Conservation (phyloP, 1,140 invertebrate genomes). For the Hesperophylax magnus region DNA sequence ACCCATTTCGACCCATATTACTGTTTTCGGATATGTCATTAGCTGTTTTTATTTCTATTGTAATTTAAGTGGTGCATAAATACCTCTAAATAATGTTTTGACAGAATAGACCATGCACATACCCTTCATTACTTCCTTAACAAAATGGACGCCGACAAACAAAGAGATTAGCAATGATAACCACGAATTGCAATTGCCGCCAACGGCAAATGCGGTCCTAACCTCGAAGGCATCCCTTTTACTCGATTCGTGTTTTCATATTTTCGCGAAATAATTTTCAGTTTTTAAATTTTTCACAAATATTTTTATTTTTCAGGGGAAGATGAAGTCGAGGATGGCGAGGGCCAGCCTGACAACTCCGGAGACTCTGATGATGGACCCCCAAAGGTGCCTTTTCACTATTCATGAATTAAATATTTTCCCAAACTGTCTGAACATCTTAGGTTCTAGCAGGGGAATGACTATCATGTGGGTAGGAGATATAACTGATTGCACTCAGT, state of each 20-base stretch:
- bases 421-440: no score
- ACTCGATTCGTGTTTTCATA: conserved; percentile 10
- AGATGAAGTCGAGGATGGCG: conserved; percentile 77
- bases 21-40: conserved; percentile 22
- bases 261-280: not conserved
- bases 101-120: conserved; percentile 54
- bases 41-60: conserved; percentile 41
- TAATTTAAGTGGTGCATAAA: conserved; percentile 51
- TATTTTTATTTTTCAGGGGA: conserved; percentile 69
- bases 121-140: conserved; percentile 74
- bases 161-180: conserved; percentile 73
- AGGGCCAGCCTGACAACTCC: conserved; percentile 77
- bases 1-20: conserved; percentile 12
- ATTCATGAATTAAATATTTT: not conserved
- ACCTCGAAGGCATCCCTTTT: conserved; percentile 44
- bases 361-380: conserved; percentile 81
- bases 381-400: conserved; percentile 65
- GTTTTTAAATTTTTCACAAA: no score
- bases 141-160: conserved; percentile 81
- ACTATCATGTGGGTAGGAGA: no score
- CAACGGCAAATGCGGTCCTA: conserved; percentile 38
- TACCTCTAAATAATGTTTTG: conserved; percentile 53
- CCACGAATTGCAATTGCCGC: conserved; percentile 44
- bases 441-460: no score
- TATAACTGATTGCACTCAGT: no score